These are phyloP conservation scores for Pteruthius melanotis DNA, from an alignment of 2,113 vertebrate genomes.

Conservation along the genomic window DNA sequence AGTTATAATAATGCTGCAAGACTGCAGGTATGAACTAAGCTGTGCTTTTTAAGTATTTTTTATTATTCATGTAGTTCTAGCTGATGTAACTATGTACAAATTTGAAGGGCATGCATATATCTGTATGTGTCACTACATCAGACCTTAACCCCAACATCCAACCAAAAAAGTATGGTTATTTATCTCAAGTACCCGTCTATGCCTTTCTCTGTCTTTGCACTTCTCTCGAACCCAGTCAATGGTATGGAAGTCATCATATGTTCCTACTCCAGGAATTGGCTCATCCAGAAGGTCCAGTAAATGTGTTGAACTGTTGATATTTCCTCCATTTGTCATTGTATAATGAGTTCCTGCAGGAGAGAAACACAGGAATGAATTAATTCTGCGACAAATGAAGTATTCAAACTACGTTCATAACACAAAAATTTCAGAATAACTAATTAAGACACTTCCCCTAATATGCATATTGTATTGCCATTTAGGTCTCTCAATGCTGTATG, in stretches of 20 bases:
- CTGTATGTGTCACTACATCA: not conserved
- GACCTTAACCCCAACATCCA: not conserved
- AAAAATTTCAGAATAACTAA: not conserved
- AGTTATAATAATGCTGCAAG: not conserved
- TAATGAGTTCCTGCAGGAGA: conserved; percentile 86
- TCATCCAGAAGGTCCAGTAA: conserved; percentile 96
- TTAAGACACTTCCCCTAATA: not conserved
- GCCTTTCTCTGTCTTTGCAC: conserved; percentile 95
- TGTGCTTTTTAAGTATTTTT: not conserved
- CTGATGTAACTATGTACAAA: not conserved
- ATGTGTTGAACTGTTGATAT: conserved; percentile 91
- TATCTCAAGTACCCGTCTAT: conserved; percentile 85
- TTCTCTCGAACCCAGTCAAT: conserved; percentile 99
- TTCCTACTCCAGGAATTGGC: conserved; percentile 96
- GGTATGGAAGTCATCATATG: conserved; percentile 98
- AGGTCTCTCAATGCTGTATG: not conserved
- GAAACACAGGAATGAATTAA: not conserved
- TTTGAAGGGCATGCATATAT: not conserved
- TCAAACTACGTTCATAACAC: not conserved
- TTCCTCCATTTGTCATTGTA: conserved; percentile 95
- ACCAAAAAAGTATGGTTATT: not conserved
- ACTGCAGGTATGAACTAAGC: not conserved
- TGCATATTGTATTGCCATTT: not conserved
- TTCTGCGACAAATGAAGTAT: not conserved
- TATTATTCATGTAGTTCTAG: not conserved